Percentiles rank a stretch among this genome's conserved stretches.
Evolutionary conservation across 2,888 invertebrate genomes (phyloP).

Genomic region (Pecten maximus): DNA sequence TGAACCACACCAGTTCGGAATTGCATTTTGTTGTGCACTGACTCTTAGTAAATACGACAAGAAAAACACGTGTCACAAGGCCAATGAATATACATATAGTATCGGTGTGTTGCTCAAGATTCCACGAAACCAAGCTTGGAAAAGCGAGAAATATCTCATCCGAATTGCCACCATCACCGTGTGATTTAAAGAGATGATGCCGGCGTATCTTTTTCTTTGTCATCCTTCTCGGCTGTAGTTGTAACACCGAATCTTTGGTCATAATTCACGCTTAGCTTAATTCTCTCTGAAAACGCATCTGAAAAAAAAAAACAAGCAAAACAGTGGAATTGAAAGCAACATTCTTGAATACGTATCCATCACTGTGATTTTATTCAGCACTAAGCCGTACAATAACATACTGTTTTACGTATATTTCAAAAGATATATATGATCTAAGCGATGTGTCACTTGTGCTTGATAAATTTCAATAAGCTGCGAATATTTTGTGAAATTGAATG

Average conservation of each 20-base stretch:
- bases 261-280: slow-evolving; percentile 54
- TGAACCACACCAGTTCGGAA: neutral
- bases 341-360: neutral
- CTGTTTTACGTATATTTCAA: no score
- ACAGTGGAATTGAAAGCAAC: neutral
- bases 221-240: slow-evolving; percentile 41
- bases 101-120: neutral
- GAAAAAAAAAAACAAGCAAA: slow-evolving; percentile 31
- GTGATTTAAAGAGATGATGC: neutral
- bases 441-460: no score
- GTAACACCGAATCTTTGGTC: slow-evolving; percentile 51
- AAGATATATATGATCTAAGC: no score
- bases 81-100: neutral
- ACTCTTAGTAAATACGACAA: neutral
- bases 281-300: slow-evolving; percentile 50
- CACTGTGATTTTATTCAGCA: no score
- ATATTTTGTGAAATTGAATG: no score
- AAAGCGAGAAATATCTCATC: neutral
- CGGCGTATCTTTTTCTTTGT: neutral
- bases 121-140: neutral
- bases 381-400: no score
- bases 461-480: no score
- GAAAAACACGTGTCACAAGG: neutral
- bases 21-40: slow-evolving; percentile 14
- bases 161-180: neutral